A percentile compares a stretch with the other conserved stretches of the same genome.
phyloP scores from a whole-genome alignment of 1,140 invertebrate genomes.

The Drosophila gunungcola region DNA sequence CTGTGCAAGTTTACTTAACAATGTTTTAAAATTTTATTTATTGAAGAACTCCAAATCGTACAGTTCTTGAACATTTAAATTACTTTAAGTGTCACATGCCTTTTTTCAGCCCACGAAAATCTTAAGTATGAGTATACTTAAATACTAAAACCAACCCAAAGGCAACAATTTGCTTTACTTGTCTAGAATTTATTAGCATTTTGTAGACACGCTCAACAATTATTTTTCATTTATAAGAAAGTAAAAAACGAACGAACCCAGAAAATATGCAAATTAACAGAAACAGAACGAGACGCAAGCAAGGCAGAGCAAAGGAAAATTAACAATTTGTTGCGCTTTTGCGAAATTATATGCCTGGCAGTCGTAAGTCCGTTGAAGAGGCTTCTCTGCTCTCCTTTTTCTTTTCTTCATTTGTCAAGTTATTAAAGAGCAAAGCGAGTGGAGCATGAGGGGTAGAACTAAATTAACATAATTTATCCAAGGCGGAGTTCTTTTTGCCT shows the following conservation, averaged over 20 bases:
- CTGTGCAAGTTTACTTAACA: too few relatives aligned
- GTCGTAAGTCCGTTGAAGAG: slow-evolving; percentile 59
- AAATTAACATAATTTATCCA: slow-evolving; percentile 80
- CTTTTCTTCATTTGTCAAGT: slow-evolving; percentile 74
- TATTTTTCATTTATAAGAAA: slow-evolving; percentile 62
- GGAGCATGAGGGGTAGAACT: slow-evolving; percentile 6
- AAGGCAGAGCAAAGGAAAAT: slow-evolving; percentile 64
- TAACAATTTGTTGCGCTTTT: slow-evolving; percentile 81
- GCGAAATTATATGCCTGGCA: slow-evolving; percentile 72
- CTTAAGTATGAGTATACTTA: slow-evolving; percentile 22
- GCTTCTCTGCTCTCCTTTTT: slow-evolving; percentile 28
- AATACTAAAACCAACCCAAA: slow-evolving; percentile 13
- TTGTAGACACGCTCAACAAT: slow-evolving; percentile 53
- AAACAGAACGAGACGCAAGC: slow-evolving; percentile 24
- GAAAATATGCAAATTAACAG: slow-evolving; percentile 71
- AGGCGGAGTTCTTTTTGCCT: slow-evolving; percentile 15
- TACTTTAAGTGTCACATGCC: too few relatives aligned
- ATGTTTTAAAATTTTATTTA: too few relatives aligned
- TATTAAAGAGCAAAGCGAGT: slow-evolving; percentile 51
- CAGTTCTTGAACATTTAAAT: too few relatives aligned
- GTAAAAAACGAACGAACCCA: slow-evolving; percentile 22
- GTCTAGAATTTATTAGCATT: slow-evolving; percentile 62
- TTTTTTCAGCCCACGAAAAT: slow-evolving; percentile 4
- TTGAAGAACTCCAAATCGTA: too few relatives aligned
- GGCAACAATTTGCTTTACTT: slow-evolving; percentile 61